Conservation (phyloP, 2,113 vertebrate species). For the Myotis brandtii region DNA sequence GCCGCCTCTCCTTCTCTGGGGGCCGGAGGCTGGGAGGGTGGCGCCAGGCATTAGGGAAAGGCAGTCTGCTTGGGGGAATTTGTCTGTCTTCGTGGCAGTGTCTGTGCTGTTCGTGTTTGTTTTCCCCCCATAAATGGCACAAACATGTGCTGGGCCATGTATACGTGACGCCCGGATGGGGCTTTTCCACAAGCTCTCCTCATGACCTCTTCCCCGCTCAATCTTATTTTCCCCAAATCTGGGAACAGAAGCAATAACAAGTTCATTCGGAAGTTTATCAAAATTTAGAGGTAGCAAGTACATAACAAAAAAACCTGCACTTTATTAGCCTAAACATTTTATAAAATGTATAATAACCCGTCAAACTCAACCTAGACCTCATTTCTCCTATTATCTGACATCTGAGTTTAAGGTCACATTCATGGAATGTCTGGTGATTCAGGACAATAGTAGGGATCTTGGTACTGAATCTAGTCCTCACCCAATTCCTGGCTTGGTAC, state of each 20-base stretch:
- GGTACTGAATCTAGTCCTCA: not conserved
- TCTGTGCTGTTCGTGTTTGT: not conserved
- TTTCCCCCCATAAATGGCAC: not conserved
- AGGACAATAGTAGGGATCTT: not conserved
- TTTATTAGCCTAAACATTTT: not conserved
- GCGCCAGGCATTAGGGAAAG: not conserved
- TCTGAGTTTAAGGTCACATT: not conserved
- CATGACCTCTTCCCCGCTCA: not conserved
- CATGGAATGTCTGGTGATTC: not conserved
- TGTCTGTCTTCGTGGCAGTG: not conserved
- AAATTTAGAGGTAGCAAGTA: conserved; percentile 10
- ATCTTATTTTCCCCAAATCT: not conserved
- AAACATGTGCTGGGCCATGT: not conserved
- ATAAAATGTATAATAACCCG: not conserved
- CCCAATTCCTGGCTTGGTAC: not conserved
- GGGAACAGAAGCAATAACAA: conserved; percentile 17
- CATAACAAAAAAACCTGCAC: not conserved
- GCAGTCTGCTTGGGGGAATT: not conserved
- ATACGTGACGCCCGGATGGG: not conserved
- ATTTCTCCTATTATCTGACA: not conserved
- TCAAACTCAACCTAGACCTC: not conserved
- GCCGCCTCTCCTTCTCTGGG: accelerated
- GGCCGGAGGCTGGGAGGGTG: not conserved
- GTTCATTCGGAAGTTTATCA: conserved; percentile 11
- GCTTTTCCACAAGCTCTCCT: not conserved